Evolutionary conservation across 2,113 vertebrate genomes (phyloP), one percentile per base, ranked within the genome.

Genomic region (Clupea harengus): DNA sequence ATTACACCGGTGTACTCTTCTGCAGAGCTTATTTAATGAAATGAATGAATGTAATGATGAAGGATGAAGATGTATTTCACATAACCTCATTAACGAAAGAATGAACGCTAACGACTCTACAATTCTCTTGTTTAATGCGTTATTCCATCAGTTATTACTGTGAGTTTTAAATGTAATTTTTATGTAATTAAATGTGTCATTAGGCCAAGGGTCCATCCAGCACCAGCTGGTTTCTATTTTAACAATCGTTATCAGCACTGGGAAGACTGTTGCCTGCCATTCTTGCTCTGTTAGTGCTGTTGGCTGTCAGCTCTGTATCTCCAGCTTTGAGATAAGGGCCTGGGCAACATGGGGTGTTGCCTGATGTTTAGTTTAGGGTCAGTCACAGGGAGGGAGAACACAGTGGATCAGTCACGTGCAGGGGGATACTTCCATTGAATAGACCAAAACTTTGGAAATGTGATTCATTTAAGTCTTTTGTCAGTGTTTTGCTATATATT

Each of bases 301-400:
- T 84, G 83, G 81, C 89, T 92, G 52, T 86, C 89, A 88, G 86
- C 86, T 89, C 86, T 72, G 89, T 92, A 93, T 94, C 92, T 89
- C 39, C 82, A 44, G 72, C 28, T 86, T 44, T 81, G 39, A 90
- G 91, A 93, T 92, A 93, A 90, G 87, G 50, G 6, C 87, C n/a
- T 54, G n/a, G 25, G 72, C 28, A 44, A 32, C 72, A 25, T 78
- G 72, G 13, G 32, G 72, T 85, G 84, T 80, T 50, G 32, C 17
- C 11, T 67, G 82, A 83, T 83, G 82, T 6, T 52, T 7, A 60
- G 54, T 60, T 82, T 11, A 9, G 45, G 8, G 81, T n/a, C 45
- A 47, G 81, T 57, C 49, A 28, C 67, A 25, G 7, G 52, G 46
- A 75, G 28, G 82, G 57, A n/a, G 8, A 81, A 45, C n/a, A 45